Conservation (phyloP, 2,797 vertebrate genomes). For the Syngnathus rostellatus region DNA sequence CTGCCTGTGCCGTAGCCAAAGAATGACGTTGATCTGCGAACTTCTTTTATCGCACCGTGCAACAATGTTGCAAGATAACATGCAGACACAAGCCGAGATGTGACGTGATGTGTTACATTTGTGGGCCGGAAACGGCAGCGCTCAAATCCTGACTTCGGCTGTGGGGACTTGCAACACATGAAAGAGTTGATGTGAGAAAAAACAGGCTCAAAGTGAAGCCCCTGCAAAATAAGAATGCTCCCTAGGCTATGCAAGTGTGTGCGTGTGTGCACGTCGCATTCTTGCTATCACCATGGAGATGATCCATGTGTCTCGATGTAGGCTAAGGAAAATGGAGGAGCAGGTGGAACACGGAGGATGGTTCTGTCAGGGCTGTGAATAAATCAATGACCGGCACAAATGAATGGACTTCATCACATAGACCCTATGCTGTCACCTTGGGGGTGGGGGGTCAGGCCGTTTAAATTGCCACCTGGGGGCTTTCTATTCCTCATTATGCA, state of each 20-base stretch:
- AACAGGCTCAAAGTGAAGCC: conserved; percentile 1
- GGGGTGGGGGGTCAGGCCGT: conserved; percentile 16
- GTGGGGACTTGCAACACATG: background rate
- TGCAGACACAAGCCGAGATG: background rate
- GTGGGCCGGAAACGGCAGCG: background rate
- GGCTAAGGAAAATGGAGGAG: conserved; percentile 52
- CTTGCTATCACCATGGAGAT: conserved; percentile 33
- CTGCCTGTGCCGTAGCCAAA: background rate
- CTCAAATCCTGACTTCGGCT: background rate
- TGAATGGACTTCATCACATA: conserved; percentile 13
- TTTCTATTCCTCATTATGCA: conserved; percentile 45
- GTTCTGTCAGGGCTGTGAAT: conserved; percentile 37
- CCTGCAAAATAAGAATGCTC: conserved; percentile 28
- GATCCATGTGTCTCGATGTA: conserved; percentile 9
- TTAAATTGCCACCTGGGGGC: conserved; percentile 11
- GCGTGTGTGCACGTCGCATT: conserved; percentile 25
- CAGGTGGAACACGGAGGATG: conserved; percentile 59
- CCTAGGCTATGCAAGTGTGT: conserved; percentile 20
- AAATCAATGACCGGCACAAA: conserved; percentile 52
- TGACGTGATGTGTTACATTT: background rate
- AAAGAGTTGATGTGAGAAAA: background rate
- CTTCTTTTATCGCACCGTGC: background rate
- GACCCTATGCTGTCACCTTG: conserved; percentile 12
- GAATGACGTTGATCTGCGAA: background rate
- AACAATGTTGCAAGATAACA: conserved; percentile 5